Evolutionary conservation across 1,140 invertebrate species (phyloP), one percentile per base, ranked within the genome.

Genomic region (Pristionchus pacificus): DNA sequence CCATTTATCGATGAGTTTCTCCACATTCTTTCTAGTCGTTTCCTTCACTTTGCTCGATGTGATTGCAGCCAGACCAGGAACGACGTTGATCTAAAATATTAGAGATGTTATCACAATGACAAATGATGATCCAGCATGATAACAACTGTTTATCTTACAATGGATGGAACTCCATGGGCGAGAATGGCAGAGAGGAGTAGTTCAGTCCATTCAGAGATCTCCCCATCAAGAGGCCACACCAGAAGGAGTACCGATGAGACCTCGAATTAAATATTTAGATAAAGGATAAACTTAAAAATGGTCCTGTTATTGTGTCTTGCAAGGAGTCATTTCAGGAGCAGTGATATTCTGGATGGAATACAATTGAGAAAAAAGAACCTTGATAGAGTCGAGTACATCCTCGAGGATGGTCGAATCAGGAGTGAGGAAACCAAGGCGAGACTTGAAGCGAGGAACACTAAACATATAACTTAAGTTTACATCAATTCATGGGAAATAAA

Each of bases 61-160:
- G 59, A 73, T 73, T 10, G 55, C 60, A n/a, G 68, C 62, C 13
- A 73, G 67, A n/a, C 71, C 71, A n/a, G 71, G 71, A 29, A 73
- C 65, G 13, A 73, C 60, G 28, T 60, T 68, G n/a, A 73, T 31
- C 38, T 49, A 6, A 49, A n/a, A n/a, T n/a, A n/a, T n/a, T n/a
- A n/a, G n/a, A n/a, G n/a, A n/a, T n/a, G n/a, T n/a, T n/a, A n/a
- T n/a, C n/a, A n/a, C n/a, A n/a, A n/a, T n/a, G n/a, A n/a, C n/a
- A n/a, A n/a, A n/a, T n/a, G n/a, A n/a, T n/a, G n/a, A n/a, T n/a
- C n/a, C n/a, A n/a, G n/a, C n/a, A n/a, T n/a, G n/a, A n/a, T n/a
- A n/a, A n/a, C n/a, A n/a, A n/a, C n/a, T n/a, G n/a, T n/a, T n/a
- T n/a, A n/a, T n/a, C 38, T 49, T 19, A 49, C 38, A 19, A 49